Conservation (phyloP, 2,113 vertebrate species). For the Chaenocephalus aceratus region DNA sequence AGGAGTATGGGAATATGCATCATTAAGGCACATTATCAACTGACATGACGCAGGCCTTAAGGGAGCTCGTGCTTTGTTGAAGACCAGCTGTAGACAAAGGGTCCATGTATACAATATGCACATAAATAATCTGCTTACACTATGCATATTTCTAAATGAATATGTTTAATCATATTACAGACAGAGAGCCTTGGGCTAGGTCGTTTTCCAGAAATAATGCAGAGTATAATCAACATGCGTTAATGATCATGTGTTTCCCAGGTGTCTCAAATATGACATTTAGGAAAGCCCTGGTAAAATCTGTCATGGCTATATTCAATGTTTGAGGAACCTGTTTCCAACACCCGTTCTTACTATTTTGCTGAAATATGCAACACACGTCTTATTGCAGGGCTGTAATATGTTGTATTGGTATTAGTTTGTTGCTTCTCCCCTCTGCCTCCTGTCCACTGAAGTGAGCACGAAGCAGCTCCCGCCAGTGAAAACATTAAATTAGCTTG, state of each 20-base stretch:
- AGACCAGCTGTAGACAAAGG: not conserved
- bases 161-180: not conserved
- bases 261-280: not conserved
- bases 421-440: conserved; percentile 11
- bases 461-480: conserved; percentile 22
- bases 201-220: too few species aligned
- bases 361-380: not conserved
- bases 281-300: not conserved
- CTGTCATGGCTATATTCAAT: not conserved
- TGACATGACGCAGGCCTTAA: not conserved
- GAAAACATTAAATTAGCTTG: conserved; percentile 56
- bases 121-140: not conserved
- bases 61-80: not conserved
- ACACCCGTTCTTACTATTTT: not conserved
- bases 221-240: not conserved
- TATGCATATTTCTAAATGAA: not conserved
- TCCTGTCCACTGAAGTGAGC: conserved; percentile 37
- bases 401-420: conserved; percentile 7
- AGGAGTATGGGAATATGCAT: not conserved
- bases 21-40: not conserved
- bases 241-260: too few species aligned
- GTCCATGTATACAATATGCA: not conserved
- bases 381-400: not conserved
- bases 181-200: not conserved
- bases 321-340: not conserved